A percentile compares a stretch with the other conserved stretches of the same genome.
phyloP scores from a whole-genome alignment of 2,888 invertebrate genomes.

The Aphrophora alni region DNA sequence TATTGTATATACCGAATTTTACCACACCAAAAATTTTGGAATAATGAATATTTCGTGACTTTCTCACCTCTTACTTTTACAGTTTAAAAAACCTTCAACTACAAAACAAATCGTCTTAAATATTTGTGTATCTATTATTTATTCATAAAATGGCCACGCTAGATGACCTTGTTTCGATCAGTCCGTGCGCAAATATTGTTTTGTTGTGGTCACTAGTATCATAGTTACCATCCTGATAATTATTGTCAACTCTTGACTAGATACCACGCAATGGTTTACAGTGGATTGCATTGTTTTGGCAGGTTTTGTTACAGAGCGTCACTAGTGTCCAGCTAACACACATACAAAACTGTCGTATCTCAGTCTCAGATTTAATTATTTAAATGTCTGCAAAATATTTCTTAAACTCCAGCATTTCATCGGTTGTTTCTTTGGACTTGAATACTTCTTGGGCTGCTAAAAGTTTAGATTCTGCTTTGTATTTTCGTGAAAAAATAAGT shows the following conservation, averaged over 20 bases:
- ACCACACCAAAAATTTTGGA: no score
- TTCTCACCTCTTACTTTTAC: no score
- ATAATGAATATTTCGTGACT: no score
- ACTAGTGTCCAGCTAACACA: no score
- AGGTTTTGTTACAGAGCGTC: no score
- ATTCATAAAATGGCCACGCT: neutral
- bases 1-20: no score
- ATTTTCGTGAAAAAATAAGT: constrained; percentile 36
- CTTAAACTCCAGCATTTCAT: constrained; percentile 51
- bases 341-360: no score
- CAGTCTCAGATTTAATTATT: neutral
- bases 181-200: neutral
- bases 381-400: constrained; percentile 27
- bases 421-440: constrained; percentile 62
- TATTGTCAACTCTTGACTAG: neutral
- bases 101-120: neutral
- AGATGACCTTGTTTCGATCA: neutral
- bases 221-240: neutral
- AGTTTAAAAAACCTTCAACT: no score
- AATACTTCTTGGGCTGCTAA: constrained; percentile 67
- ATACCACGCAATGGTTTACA: neutral
- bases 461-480: constrained; percentile 59
- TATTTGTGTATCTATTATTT: neutral
- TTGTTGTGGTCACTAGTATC: neutral
- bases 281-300: neutral